phyloP scores from a whole-genome alignment of 2,888 invertebrate species.

The Campoplex capitator region DNA sequence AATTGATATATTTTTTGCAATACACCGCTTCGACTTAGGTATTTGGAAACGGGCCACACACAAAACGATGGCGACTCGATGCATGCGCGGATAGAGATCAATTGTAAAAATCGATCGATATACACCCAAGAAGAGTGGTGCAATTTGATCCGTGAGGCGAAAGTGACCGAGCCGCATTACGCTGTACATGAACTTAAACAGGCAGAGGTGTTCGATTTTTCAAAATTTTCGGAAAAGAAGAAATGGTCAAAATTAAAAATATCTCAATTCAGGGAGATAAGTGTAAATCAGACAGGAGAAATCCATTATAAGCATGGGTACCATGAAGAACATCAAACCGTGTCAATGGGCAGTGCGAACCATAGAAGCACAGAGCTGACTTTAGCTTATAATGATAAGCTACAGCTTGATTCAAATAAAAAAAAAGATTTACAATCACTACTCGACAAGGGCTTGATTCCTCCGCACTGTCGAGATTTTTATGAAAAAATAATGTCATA shows the following conservation, averaged over 20 bases:
- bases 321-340: too few species aligned
- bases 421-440: slow-evolving; percentile 26
- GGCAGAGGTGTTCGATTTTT: slow-evolving; percentile 35
- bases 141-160: slow-evolving; percentile 45
- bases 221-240: too few species aligned
- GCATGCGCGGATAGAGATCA: slow-evolving; percentile 57
- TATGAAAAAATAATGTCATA: slow-evolving; percentile 10
- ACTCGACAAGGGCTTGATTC: slow-evolving; percentile 18
- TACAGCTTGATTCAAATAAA: slow-evolving; percentile 12
- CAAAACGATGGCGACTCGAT: slow-evolving; percentile 58
- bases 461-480: slow-evolving; percentile 21
- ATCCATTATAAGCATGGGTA: too few species aligned
- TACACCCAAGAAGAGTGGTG: slow-evolving; percentile 3
- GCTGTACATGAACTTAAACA: slow-evolving; percentile 51
- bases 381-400: neutral
- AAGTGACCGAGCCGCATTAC: slow-evolving; percentile 52
- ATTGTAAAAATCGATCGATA: slow-evolving; percentile 23
- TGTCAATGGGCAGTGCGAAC: too few species aligned
- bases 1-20: neutral
- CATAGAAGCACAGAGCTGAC: too few species aligned
- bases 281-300: too few species aligned
- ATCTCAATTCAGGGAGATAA: too few species aligned
- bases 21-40: neutral
- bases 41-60: slow-evolving; percentile 46
- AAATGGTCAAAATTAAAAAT: too few species aligned